Evolutionary conservation across 2,797 vertebrate genomes (phyloP), one percentile per base, ranked within the genome.

Genomic region (Paguma larvata): DNA sequence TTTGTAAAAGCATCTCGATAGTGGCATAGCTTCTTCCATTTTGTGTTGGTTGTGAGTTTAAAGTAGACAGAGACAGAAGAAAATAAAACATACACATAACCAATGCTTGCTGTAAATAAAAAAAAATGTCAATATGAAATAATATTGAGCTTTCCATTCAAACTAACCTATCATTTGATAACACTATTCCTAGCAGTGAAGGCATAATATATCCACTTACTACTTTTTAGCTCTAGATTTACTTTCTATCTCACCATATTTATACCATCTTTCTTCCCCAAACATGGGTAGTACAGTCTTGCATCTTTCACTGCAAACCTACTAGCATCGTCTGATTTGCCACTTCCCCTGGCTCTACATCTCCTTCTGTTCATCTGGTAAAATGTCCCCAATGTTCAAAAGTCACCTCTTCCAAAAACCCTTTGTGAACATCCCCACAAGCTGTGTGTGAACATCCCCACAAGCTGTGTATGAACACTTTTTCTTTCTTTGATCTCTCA

Each of bases 381-480:
- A 94, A 91, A 83, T 95, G 27, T 77, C 79, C 34, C 79, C 46
- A 13, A 12, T 56, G 53, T 95, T 95, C n/a, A 91, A 87, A 96
- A 86, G 73, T 48, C 21, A 56, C 62, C 18, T 89, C 16, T 89
- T 89, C 46, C n/a, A 72, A 65, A 73, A n/a, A 86, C 19, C 68
- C 14, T 92, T 93, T 94, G 5, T 21, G 16, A 44, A 34, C 85
- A 85, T 16, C 48, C 44, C 21, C 38, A 70, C 21, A 83, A 68
- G 15, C 23, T 89, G 8, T 25, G 3, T 46, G 41, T 68, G 67
- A 34, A 48, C 30, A 27, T 16, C 48, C 44, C 21, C 38, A 70
- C 21, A 83, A 68, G 15, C 23, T 89, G 8, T 25, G 3, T 46
- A 46, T 68, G 67, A 34, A 48, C 30, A 27, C 5, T 75, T 75